Evolutionary conservation across 2,113 vertebrate species (phyloP).

Genomic region (Microtus montanus): DNA sequence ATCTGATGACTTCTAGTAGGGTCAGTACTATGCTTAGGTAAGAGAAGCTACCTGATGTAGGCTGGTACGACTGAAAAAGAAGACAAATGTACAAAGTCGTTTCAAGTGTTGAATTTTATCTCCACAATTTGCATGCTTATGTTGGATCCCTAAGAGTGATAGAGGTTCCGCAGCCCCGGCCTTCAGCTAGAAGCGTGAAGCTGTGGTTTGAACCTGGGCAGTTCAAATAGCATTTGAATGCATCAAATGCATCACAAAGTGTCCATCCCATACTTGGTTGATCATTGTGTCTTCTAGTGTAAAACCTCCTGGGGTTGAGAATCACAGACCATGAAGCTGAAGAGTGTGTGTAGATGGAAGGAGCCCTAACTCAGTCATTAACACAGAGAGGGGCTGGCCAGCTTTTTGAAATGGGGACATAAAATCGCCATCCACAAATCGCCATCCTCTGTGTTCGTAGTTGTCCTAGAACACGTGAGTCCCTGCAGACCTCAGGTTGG

Average conservation of each 20-base stretch:
- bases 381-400: neutral
- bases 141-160: neutral
- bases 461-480: neutral
- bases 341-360: neutral
- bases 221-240: neutral
- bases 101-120: slow-evolving; percentile 42
- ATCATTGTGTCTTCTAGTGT: neutral
- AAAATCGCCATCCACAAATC: neutral
- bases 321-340: neutral
- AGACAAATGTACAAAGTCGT: neutral
- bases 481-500: neutral
- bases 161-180: neutral
- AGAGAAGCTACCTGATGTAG: neutral
- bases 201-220: slow-evolving; percentile 31
- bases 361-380: neutral
- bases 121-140: neutral
- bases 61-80: slow-evolving; percentile 19
- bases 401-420: neutral
- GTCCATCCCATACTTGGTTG: neutral
- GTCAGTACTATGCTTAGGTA: neutral
- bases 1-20: slow-evolving; percentile 1
- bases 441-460: neutral
- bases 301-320: neutral
- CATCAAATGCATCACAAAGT: neutral
- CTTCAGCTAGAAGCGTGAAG: neutral